Evolutionary conservation across 2,888 invertebrate species (phyloP).

Genomic region (Teleiodes luculella): DNA sequence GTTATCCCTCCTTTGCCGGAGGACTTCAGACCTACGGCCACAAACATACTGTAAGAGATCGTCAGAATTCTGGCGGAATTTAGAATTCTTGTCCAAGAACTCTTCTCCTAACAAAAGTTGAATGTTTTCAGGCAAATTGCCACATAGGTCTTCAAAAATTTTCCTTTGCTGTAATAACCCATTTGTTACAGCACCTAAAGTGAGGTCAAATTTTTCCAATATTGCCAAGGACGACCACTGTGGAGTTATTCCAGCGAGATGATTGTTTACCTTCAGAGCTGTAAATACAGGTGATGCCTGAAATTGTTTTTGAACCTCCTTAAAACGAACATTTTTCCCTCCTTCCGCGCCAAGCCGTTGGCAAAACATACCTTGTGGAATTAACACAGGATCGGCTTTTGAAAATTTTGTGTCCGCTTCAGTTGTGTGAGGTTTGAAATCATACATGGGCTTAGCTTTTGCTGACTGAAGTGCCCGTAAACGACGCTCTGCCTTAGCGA

Average conservation of each 20-base stretch:
- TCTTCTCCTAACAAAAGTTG: slow-evolving; percentile 8
- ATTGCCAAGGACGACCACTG: not conserved
- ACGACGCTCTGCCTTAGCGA: not conserved
- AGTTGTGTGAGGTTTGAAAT: slow-evolving; percentile 6
- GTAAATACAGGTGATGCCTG: slow-evolving; percentile 14
- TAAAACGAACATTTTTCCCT: slow-evolving; percentile 12
- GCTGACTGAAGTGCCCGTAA: not conserved
- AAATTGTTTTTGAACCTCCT: slow-evolving; percentile 15
- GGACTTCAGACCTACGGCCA: slow-evolving; percentile 20
- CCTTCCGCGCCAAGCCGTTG: not conserved
- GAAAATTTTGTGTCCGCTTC: not conserved
- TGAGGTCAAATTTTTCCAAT: slow-evolving; percentile 12
- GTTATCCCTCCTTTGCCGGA: slow-evolving; percentile 18
- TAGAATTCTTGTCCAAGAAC: slow-evolving; percentile 15
- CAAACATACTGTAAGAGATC: slow-evolving; percentile 20
- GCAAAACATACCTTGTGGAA: not conserved
- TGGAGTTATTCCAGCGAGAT: slow-evolving; percentile 2
- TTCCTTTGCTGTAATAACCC: slow-evolving; percentile 9
- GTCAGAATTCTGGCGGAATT: slow-evolving; percentile 17
- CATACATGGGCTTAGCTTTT: not conserved
- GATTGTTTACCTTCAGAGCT: slow-evolving; percentile 12
- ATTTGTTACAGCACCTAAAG: slow-evolving; percentile 15
- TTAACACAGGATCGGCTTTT: not conserved
- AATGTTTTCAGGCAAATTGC: slow-evolving; percentile 9
- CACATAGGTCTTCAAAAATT: not conserved